Conservation (phyloP, 2,888 invertebrate species). For the Callyntrura sp. region DNA sequence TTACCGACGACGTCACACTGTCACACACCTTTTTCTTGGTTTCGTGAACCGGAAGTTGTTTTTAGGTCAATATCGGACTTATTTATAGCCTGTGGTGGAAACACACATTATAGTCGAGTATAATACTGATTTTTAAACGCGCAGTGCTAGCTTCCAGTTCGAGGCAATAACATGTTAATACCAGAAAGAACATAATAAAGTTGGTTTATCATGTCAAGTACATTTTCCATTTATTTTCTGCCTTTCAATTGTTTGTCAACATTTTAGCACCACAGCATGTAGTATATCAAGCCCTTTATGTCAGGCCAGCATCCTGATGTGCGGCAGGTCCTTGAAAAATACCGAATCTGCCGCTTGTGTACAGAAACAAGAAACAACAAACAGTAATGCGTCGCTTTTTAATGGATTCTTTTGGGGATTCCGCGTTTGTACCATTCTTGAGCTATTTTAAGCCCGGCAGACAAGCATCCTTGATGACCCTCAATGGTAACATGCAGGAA, state of each 20-base stretch:
- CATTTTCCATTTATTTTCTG: conserved; percentile 1
- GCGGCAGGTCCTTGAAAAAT: conserved; percentile 14
- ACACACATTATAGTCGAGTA: conserved; percentile 17
- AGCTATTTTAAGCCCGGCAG: conserved; percentile 24
- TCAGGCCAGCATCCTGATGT: neutral
- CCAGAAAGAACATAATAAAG: conserved; percentile 41
- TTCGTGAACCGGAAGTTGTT: conserved; percentile 50
- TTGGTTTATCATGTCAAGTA: conserved; percentile 70
- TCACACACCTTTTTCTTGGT: conserved; percentile 11
- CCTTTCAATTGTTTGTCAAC: conserved; percentile 22
- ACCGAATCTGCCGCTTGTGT: neutral
- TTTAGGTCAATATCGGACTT: conserved; percentile 65
- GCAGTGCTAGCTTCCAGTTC: conserved; percentile 52
- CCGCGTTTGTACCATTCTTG: neutral
- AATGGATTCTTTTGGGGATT: neutral
- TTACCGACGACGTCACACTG: conserved; percentile 10
- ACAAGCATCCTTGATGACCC: neutral
- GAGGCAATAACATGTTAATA: conserved; percentile 68
- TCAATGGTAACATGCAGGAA: neutral
- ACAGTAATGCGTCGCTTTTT: too few relatives aligned
- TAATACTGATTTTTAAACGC: neutral
- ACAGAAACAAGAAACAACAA: too few relatives aligned
- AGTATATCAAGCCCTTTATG: neutral
- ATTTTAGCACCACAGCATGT: neutral
- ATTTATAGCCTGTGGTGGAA: conserved; percentile 66